Conservation (phyloP, 2,797 vertebrate species). For the Neomorphus geoffroyi region DNA sequence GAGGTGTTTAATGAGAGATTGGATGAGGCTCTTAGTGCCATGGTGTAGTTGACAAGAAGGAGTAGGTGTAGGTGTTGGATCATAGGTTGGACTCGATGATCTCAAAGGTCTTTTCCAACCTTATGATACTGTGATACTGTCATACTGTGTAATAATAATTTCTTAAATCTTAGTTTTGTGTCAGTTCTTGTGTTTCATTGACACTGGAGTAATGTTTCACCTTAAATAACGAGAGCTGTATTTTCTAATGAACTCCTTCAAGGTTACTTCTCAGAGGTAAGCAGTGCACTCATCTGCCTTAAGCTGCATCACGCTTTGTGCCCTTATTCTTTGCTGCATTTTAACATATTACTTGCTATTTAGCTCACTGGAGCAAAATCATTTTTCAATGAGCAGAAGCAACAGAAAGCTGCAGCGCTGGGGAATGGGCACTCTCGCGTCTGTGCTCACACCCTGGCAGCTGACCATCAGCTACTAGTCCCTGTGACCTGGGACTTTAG, state of each 20-base stretch:
- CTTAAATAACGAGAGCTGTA: background rate
- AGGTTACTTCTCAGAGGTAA: background rate
- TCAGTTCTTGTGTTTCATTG: background rate
- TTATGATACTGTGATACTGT: too few relatives aligned
- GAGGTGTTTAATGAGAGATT: too few relatives aligned
- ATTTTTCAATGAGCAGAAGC: background rate
- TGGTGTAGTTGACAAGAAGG: too few relatives aligned
- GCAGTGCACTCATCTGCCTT: background rate
- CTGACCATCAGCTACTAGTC: background rate
- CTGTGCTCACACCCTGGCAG: background rate
- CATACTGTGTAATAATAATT: background rate
- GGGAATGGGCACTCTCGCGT: accelerated
- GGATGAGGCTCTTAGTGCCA: too few relatives aligned
- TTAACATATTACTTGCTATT: background rate
- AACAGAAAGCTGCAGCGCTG: background rate
- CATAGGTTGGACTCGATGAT: too few relatives aligned
- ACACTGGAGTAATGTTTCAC: background rate
- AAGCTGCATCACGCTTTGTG: background rate
- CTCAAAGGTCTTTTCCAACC: too few relatives aligned
- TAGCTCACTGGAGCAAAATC: background rate
- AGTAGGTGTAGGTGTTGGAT: too few relatives aligned
- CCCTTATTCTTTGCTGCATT: background rate
- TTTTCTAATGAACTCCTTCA: background rate
- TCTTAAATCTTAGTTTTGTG: background rate
- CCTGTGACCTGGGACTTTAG: background rate